A percentile compares a stretch with the other conserved stretches of the same genome.
Conservation (phyloP, 2,797 vertebrate genomes). For the Liasis olivaceus region DNA sequence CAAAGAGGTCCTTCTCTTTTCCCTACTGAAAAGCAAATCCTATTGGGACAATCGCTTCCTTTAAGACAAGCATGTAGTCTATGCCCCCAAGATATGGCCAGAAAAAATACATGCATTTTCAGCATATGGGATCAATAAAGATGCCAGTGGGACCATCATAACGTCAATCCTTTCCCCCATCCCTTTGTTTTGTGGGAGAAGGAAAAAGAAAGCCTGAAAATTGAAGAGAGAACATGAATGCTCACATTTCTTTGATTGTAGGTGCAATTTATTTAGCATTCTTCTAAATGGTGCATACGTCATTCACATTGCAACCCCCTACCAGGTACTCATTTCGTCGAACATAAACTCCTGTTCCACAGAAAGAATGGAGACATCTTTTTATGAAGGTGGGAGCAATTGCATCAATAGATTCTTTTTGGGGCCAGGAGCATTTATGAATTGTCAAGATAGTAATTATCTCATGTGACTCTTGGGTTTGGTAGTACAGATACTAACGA, state of each 20-base stretch:
- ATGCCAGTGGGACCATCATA: too few species aligned
- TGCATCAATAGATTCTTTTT: slow-evolving; percentile 41
- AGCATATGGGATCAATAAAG: neutral
- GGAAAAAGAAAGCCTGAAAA: too few species aligned
- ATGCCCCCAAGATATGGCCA: too few species aligned
- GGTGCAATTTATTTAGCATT: slow-evolving; percentile 1
- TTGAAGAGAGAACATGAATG: neutral
- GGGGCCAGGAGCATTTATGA: slow-evolving; percentile 34
- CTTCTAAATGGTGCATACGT: slow-evolving; percentile 1
- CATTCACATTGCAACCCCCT: neutral
- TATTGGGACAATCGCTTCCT: too few species aligned
- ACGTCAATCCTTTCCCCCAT: neutral
- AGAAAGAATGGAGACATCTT: slow-evolving; percentile 32
- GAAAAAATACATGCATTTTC: neutral
- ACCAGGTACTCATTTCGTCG: neutral
- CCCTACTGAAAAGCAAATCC: too few species aligned
- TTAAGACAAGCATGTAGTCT: too few species aligned
- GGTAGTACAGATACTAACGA: slow-evolving; percentile 46
- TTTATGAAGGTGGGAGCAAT: slow-evolving; percentile 21
- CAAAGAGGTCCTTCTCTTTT: too few species aligned
- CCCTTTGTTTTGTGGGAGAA: neutral
- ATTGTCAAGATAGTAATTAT: slow-evolving; percentile 38
- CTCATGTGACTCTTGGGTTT: slow-evolving; percentile 16
- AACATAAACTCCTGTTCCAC: slow-evolving; percentile 3
- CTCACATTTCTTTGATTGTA: neutral